Conservation (phyloP, 2,113 vertebrate species). For the Atrichornis clamosus region DNA sequence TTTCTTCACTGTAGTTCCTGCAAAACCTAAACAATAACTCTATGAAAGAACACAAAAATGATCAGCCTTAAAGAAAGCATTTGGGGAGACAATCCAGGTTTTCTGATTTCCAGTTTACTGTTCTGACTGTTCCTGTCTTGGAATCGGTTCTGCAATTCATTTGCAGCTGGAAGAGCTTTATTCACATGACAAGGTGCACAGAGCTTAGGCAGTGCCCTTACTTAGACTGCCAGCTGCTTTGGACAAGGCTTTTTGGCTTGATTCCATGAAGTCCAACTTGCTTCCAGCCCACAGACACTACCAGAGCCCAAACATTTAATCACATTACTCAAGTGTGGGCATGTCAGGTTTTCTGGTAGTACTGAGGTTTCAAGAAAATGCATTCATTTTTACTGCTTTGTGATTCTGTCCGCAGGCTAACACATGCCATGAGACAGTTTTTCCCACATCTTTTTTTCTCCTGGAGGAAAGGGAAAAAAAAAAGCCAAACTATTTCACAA, state of each 20-base stretch:
- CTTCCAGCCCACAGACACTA: background rate
- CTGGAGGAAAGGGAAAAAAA: background rate
- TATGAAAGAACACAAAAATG: rapidly evolving
- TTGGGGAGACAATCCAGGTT: background rate
- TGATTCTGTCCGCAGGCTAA: background rate
- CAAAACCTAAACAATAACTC: background rate
- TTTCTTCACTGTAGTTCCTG: background rate
- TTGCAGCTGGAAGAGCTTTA: background rate
- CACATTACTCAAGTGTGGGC: background rate
- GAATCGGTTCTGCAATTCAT: background rate
- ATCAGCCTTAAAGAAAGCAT: background rate
- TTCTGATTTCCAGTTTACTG: background rate
- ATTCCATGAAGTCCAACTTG: background rate
- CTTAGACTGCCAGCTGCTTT: background rate
- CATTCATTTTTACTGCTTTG: background rate
- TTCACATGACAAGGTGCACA: background rate
- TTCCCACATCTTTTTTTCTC: background rate
- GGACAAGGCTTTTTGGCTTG: background rate
- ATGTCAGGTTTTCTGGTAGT: background rate
- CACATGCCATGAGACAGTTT: background rate
- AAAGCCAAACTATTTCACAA: background rate
- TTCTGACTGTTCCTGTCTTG: background rate
- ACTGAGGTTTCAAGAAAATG: background rate
- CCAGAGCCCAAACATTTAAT: background rate
- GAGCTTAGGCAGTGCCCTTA: background rate